Percentiles rank a stretch among this genome's conserved stretches.
These are phyloP conservation scores for Notolepis coatsorum DNA, from an alignment of 2,797 vertebrate genomes.

Conservation along the genomic window DNA sequence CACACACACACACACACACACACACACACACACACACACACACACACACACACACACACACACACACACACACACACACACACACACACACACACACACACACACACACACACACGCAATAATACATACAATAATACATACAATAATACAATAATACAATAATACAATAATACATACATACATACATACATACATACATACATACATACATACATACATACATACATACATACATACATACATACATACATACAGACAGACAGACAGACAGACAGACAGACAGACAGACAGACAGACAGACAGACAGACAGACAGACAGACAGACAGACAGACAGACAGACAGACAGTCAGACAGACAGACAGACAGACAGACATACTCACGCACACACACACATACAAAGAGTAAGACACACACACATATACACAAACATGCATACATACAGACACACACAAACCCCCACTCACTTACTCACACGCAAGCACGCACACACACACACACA, in stretches of 20 bases:
- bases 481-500: slow-evolving; percentile 11
- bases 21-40: slow-evolving; percentile 14
- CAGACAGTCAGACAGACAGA: neutral
- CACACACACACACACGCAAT: neutral
- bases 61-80: slow-evolving; percentile 10
- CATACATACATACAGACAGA: too few species aligned
- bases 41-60: slow-evolving; percentile 7
- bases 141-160: too few species aligned
- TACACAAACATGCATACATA: slow-evolving; percentile 19
- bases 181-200: neutral
- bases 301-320: neutral
- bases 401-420: slow-evolving; percentile 14
- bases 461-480: slow-evolving; percentile 7
- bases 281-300: neutral
- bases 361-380: slow-evolving; percentile 5
- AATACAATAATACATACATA: too few species aligned
- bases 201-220: neutral
- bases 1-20: slow-evolving; percentile 18
- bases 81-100: neutral
- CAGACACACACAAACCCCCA: slow-evolving; percentile 2
- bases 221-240: neutral
- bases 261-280: too few species aligned
- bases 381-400: slow-evolving; percentile 15
- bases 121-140: too few species aligned
- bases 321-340: neutral